Percentiles rank a stretch among this genome's conserved stretches.
Evolutionary conservation across 2,113 vertebrate species (phyloP).

Genomic region (Elephantulus edwardii): DNA sequence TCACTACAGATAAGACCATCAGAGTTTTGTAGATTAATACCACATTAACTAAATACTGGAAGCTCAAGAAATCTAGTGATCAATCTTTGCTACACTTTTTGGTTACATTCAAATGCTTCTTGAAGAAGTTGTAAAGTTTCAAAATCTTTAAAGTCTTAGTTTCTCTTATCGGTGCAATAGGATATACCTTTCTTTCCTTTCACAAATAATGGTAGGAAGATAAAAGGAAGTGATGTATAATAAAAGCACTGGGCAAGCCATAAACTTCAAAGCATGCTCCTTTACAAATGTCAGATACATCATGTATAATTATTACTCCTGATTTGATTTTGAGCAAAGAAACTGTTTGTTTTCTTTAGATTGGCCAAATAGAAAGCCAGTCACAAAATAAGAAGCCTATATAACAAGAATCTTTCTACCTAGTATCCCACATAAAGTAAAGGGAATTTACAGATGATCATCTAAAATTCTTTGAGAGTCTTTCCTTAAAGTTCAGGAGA

Average conservation of each 20-base stretch:
- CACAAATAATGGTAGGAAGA: background rate
- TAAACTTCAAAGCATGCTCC: constrained; percentile 33
- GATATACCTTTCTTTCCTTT: background rate
- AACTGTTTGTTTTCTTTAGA: constrained; percentile 6
- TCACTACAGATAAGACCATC: no score
- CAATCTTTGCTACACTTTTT: background rate
- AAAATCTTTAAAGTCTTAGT: constrained; percentile 11
- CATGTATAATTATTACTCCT: background rate
- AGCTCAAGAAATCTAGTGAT: background rate
- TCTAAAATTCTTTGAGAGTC: background rate
- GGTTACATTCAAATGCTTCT: background rate
- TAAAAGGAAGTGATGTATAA: constrained; percentile 35
- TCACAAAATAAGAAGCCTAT: background rate
- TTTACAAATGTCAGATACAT: background rate
- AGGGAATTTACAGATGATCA: background rate
- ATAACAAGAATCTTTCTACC: background rate
- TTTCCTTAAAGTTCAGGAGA: constrained; percentile 15
- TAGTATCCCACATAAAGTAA: constrained; percentile 1
- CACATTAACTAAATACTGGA: background rate
- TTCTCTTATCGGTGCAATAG: background rate
- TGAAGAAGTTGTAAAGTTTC: background rate
- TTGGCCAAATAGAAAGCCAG: background rate
- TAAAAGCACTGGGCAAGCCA: background rate
- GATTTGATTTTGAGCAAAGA: constrained; percentile 46
- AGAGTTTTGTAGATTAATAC: background rate